Percentiles rank a stretch among this genome's conserved stretches.
These are phyloP conservation scores for Mico argentatus DNA, from an alignment of 2,797 vertebrate genomes.

Conservation along the genomic window DNA sequence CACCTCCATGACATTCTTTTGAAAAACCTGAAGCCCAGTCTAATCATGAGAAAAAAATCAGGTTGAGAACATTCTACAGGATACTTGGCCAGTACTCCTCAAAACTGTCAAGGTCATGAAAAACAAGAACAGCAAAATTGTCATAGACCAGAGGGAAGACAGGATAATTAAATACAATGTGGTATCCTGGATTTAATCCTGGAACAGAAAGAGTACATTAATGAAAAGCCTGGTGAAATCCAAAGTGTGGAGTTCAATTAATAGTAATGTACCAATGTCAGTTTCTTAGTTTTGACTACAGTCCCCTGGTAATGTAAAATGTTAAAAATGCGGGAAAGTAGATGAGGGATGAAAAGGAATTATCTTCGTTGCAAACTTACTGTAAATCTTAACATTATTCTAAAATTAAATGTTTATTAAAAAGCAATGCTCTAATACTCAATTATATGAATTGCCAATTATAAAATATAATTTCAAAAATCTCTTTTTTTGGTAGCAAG, in stretches of 20 bases:
- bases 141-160: background rate
- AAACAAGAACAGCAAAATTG: background rate
- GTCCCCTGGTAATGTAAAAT: background rate
- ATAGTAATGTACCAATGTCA: background rate
- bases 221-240: background rate
- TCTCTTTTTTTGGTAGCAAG: background rate
- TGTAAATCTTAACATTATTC: background rate
- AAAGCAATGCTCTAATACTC: background rate
- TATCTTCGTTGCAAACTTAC: background rate
- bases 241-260: background rate
- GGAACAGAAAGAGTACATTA: background rate
- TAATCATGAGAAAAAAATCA: slow-evolving; percentile 6
- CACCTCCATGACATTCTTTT: background rate
- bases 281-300: background rate
- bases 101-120: background rate
- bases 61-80: background rate
- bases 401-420: slow-evolving; percentile 11
- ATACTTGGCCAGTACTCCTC: background rate
- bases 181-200: background rate
- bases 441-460: background rate
- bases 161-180: background rate
- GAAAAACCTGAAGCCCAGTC: background rate
- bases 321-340: background rate
- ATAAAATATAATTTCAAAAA: slow-evolving; percentile 26
- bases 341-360: background rate